Conservation (phyloP, 1,140 invertebrate genomes). For the Pseudoatta argentina region DNA sequence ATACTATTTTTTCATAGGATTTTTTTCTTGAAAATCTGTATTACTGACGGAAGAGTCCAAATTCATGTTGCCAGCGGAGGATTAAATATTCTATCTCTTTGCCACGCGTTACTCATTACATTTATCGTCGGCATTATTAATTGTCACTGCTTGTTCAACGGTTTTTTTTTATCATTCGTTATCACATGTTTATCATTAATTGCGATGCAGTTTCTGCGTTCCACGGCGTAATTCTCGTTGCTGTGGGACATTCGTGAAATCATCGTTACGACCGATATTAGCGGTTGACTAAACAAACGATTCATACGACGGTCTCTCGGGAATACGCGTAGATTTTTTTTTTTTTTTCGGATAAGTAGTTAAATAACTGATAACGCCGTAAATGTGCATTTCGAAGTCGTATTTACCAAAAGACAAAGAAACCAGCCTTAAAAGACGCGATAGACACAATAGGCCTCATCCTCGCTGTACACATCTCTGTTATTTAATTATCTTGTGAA, state of each 20-base stretch:
- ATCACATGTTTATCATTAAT: background rate
- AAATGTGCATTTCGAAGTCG: conserved; percentile 30
- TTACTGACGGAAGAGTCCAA: too few relatives aligned
- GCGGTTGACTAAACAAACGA: background rate
- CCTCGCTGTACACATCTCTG: too few relatives aligned
- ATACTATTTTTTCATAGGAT: too few relatives aligned
- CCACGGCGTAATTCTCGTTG: background rate
- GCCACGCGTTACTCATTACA: background rate
- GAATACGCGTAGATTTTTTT: background rate
- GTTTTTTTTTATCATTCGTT: background rate
- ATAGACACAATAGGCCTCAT: background rate
- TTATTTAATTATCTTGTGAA: conserved; percentile 50
- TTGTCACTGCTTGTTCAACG: conserved; percentile 5
- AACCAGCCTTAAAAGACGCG: background rate
- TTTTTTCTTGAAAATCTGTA: too few relatives aligned
- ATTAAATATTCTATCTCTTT: background rate
- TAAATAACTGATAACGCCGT: conserved; percentile 26
- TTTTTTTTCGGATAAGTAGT: conserved; percentile 23
- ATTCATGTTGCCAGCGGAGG: too few relatives aligned
- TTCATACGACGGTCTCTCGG: background rate
- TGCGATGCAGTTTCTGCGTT: background rate
- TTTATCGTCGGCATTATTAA: background rate
- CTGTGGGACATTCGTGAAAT: background rate
- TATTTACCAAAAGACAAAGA: conserved; percentile 45
- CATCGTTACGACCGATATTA: background rate